These are phyloP conservation scores for Episyrphus balteatus DNA, from an alignment of 1,140 invertebrate species.

Conservation along the genomic window DNA sequence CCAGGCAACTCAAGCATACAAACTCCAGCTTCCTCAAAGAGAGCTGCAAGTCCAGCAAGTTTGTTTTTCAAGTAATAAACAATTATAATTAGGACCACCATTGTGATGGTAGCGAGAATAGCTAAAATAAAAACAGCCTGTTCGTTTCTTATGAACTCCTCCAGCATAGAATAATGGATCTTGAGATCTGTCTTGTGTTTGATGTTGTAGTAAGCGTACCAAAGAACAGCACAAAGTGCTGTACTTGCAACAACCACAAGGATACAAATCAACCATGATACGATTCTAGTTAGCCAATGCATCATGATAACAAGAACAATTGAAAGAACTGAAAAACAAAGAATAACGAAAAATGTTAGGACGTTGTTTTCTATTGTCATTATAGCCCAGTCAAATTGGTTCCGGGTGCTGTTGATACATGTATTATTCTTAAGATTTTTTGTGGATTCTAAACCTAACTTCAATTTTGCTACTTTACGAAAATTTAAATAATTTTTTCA, in stretches of 20 bases:
- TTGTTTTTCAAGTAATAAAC: slow-evolving; percentile 69
- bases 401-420: too few relatives aligned
- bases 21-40: slow-evolving; percentile 80
- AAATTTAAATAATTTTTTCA: too few relatives aligned
- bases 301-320: slow-evolving; percentile 72
- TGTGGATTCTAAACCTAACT: too few relatives aligned
- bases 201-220: slow-evolving; percentile 80
- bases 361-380: too few relatives aligned
- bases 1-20: slow-evolving; percentile 73
- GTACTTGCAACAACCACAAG: slow-evolving; percentile 63
- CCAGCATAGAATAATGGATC: slow-evolving; percentile 39
- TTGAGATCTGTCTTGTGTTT: slow-evolving; percentile 41
- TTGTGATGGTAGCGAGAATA: slow-evolving; percentile 74
- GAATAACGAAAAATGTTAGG: not conserved
- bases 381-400: too few relatives aligned
- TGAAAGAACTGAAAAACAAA: slow-evolving; percentile 54
- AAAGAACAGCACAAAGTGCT: slow-evolving; percentile 65
- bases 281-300: slow-evolving; percentile 68
- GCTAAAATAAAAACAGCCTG: slow-evolving; percentile 69
- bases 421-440: too few relatives aligned
- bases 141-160: slow-evolving; percentile 77
- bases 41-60: slow-evolving; percentile 62
- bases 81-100: slow-evolving; percentile 60
- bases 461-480: too few relatives aligned
- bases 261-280: slow-evolving; percentile 79